Evolutionary conservation across 2,113 vertebrate genomes (phyloP).

Genomic region (Tragelaphus strepsiceros): DNA sequence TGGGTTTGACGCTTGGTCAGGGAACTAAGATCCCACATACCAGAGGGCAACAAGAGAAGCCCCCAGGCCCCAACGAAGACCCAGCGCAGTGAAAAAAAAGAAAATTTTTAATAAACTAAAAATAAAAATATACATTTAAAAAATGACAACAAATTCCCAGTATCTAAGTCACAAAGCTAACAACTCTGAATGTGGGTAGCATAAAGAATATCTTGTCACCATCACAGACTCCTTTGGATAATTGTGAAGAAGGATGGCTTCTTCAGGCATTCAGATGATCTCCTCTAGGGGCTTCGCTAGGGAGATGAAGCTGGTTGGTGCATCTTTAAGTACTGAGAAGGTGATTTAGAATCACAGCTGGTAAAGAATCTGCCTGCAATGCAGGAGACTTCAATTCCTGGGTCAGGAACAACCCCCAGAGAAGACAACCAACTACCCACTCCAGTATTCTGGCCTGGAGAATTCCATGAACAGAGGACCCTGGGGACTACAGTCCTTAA

Average conservation of each 20-base stretch:
- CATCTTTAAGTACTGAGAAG: not conserved
- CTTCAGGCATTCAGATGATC: not conserved
- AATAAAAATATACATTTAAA: not conserved
- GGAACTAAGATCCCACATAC: not conserved
- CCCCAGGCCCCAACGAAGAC: not conserved
- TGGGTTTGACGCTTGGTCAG: not conserved
- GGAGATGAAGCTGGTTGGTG: not conserved
- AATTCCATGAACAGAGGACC: not conserved
- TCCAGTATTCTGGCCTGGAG: not conserved
- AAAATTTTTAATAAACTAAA: not conserved
- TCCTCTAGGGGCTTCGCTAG: not conserved
- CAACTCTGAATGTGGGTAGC: not conserved
- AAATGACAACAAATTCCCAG: not conserved
- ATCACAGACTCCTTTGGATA: not conserved
- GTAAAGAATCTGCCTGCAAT: not conserved
- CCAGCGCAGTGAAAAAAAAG: not conserved
- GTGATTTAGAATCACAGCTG: not conserved
- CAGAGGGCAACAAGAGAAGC: not conserved
- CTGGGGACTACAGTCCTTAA: not conserved
- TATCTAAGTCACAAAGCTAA: not conserved
- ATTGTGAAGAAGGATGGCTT: not conserved
- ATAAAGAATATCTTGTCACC: not conserved
- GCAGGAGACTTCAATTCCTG: not conserved
- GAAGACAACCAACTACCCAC: not conserved
- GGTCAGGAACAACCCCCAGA: not conserved